A percentile compares a stretch with the other conserved stretches of the same genome.
These are phyloP conservation scores for Epinephelus cyanopodus DNA, from an alignment of 2,113 vertebrate genomes.

Conservation along the genomic window DNA sequence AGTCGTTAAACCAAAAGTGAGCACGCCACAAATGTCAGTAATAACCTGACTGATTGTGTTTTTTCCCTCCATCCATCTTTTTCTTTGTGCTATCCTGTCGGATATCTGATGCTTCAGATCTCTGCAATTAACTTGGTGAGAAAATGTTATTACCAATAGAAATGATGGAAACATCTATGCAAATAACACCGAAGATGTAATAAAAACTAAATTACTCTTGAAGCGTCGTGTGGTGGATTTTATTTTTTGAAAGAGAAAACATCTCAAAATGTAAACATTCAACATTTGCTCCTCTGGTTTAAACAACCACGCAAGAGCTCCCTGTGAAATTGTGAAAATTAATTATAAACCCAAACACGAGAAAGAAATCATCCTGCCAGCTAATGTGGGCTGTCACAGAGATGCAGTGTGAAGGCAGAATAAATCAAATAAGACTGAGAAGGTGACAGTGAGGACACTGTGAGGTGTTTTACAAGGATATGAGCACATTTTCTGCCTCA, in stretches of 20 bases:
- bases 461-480: slow-evolving; percentile 62
- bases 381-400: slow-evolving; percentile 26
- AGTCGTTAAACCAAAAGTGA: neutral
- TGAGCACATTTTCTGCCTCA: slow-evolving; percentile 61
- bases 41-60: neutral
- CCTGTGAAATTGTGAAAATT: slow-evolving; percentile 15
- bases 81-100: neutral
- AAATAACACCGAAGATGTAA: slow-evolving; percentile 1
- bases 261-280: neutral
- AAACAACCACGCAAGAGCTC: neutral
- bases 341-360: slow-evolving; percentile 3
- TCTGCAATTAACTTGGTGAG: neutral
- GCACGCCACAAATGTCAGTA: neutral
- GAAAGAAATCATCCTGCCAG: slow-evolving; percentile 2
- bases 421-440: slow-evolving; percentile 56
- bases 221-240: neutral
- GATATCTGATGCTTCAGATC: neutral
- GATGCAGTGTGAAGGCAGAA: slow-evolving; percentile 13
- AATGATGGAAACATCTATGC: neutral
- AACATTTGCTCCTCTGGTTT: neutral
- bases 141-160: neutral
- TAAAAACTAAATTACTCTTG: neutral
- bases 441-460: slow-evolving; percentile 63
- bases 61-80: neutral
- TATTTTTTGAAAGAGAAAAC: neutral